Base-by-base conservation (phyloP, 1,140 invertebrate genomes). In the Drosophila bipectinata region DNA sequence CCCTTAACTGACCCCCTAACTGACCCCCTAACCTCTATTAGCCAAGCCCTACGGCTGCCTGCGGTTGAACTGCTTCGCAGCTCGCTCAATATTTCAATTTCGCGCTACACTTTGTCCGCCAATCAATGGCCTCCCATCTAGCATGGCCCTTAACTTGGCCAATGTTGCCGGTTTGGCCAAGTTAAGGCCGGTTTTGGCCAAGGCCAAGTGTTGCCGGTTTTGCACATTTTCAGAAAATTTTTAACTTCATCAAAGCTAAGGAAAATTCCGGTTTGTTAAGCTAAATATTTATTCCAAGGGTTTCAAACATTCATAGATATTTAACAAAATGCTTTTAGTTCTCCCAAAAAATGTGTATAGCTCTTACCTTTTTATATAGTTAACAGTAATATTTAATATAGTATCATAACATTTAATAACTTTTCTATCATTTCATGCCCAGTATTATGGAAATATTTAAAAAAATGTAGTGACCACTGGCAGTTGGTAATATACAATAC, bases 71-170 rank as follows among this genome's bases (percentile, higher is more conserved):
- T 77, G 54, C 69, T 56, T 66, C 78, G 62, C 75, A 87, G 66
- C 56, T 72, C 62, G 69, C 78, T 82, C 78, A 82, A 85, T 87
- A 85, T 78, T 85, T 85, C 82, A 87, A 81, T 85, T 85, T 85
- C 63, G 66, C 78, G 78, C 62, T 82, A 82, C 63, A 76, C 57
- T 77, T 76, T 77, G 74, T 69, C 57, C 45, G 47, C 68, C 82
- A 87, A 87, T 85, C 81, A 85, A 87, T 82, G 64, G 54, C 49
- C 39, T 74, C 54, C 49, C 77, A 58, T 18, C 39, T 12, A 37
- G 10, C 34, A 18, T 51, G 34, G 57, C 18, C 18, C 63, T n/a
- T 4, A 63, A 67, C 58, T 37, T n/a, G 58, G 34, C 3, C 63
- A 32, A 39, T 12, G 63, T 5, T 66, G 63, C 9, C 26, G 1